Evolutionary conservation across 2,797 vertebrate genomes (phyloP), one percentile per base, ranked within the genome.

Genomic region (Tenualosa thibaudeaui): DNA sequence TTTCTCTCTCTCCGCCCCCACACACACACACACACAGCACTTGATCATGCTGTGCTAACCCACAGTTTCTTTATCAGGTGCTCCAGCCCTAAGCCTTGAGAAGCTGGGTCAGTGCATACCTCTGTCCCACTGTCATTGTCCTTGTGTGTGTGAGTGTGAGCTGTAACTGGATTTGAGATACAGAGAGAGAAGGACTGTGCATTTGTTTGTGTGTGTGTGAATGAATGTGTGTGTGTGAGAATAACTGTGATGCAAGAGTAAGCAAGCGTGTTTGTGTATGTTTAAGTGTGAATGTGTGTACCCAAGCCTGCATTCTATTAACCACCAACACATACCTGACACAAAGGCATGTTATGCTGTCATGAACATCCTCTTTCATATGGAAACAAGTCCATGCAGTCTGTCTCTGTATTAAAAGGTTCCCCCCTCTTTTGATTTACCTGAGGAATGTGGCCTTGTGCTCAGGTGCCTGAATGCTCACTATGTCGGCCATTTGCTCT

Each of bases 161-260:
- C 46, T 12, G 50, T 9, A 51, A 10, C 50, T 51, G 50, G 10
- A 51, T 9, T 9, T n/a, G 62, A 60, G 5, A n/a, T 0, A 65
- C n/a, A 65, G 60, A 65, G 60, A 65, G 22, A 65, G 22, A 26
- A 10, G 24, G 83, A 81, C 83, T 71, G 49, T 75, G 81, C 54
- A 58, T 84, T 13, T 82, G 81, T 82, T 51, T 82, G 81, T 84
- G 84, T 85, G 84, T 83, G 81, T 51, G 65, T 81, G 62, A 53
- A 65, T 86, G 87, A 84, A 24, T 81, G 84, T 65, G 37, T 31
- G 37, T 31, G 43, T 84, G 24, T 82, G 37, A 12, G 46, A 56
- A 51, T 84, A 82, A 81, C 49, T 85, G 54, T 83, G 37, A 51
- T 2, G 50, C 4, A 51, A 51, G 9, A 51, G 50, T 51, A 51